Percentiles rank a stretch among this genome's conserved stretches.
Evolutionary conservation across 2,113 vertebrate species (phyloP).

Genomic region (Pelusios castaneus): DNA sequence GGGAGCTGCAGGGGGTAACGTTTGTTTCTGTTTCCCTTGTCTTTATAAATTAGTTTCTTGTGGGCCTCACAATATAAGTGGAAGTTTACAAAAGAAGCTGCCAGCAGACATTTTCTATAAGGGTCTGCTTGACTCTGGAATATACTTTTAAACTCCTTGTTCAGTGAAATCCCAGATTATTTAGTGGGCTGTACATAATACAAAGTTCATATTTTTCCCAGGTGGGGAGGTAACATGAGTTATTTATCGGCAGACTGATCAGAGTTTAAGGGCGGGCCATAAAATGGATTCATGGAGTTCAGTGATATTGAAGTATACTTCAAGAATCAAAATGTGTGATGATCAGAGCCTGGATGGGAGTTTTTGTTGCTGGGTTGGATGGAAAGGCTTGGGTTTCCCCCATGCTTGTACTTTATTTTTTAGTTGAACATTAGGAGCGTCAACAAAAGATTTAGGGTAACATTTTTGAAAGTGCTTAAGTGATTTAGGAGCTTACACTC

Average conservation of each 20-base stretch:
- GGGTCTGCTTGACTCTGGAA: background rate
- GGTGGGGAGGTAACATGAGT: background rate
- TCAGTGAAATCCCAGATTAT: background rate
- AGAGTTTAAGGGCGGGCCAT: background rate
- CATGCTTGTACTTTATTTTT: background rate
- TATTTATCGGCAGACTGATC: background rate
- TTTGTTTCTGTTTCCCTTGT: background rate
- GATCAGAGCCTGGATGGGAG: background rate
- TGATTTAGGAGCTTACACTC: background rate
- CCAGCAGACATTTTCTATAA: background rate
- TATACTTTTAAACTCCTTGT: fast-evolving
- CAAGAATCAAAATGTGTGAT: background rate
- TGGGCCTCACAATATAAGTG: constrained; percentile 12
- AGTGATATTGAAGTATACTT: background rate
- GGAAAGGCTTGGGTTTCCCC: background rate
- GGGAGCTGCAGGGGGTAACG: background rate
- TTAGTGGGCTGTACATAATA: background rate
- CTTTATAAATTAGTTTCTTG: background rate
- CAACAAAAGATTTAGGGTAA: background rate
- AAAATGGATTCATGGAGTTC: background rate
- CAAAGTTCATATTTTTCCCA: background rate
- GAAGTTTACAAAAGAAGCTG: constrained; percentile 10
- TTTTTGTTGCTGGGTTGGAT: background rate
- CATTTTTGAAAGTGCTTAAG: background rate
- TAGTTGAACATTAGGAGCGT: background rate